Evolutionary conservation across 2,888 invertebrate species (phyloP), one percentile per base, ranked within the genome.

Genomic region (Leucoptera coffeella): DNA sequence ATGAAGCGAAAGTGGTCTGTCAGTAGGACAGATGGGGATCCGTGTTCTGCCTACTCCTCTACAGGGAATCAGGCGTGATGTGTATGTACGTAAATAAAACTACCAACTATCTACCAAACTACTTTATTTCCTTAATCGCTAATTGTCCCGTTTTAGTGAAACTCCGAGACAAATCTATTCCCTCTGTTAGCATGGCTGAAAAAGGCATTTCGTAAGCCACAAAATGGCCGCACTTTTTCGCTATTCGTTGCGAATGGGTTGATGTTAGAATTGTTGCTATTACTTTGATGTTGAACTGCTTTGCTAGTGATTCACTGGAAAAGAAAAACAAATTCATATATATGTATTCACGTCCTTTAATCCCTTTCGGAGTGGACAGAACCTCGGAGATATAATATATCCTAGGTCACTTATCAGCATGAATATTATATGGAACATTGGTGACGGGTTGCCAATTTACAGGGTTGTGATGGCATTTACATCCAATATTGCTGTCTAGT

Each of bases 231-330:
- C 52, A 52, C 15, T 62, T 62, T 0, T 40, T 43, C 0, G 60
- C 62, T 2, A 64, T 26, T 0, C 45, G 50, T 29, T 65, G 64
- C 0, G 62, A 64, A 0, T 52, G 36, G 0, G 32, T 39, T 0
- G 64, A 64, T 0, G 64, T 61, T 42, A 58, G 61, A 0, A 61
- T 56, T 0, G 62, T 59, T 0, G 47, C 50, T 0, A 45, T 41
- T 0, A 46, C 60, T 17, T 39, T 23, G 4, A 65, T 37, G 0
- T 45, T 50, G 1, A 55, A 33, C 0, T 53, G 47, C 30, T 42
- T 45, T 35, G 50, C 49, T 2, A 64, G 37, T 0, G 47, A 47
- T 20, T 47, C 40, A 15, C 64, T 64, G 47, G 2, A 42, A 43
- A 10, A 14, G 22, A 12, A 14, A 10, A 7, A 7, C 6, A 2